These are phyloP conservation scores for Ascidia mentula DNA, from an alignment of 23 tunicate genomes.

Conservation along the genomic window DNA sequence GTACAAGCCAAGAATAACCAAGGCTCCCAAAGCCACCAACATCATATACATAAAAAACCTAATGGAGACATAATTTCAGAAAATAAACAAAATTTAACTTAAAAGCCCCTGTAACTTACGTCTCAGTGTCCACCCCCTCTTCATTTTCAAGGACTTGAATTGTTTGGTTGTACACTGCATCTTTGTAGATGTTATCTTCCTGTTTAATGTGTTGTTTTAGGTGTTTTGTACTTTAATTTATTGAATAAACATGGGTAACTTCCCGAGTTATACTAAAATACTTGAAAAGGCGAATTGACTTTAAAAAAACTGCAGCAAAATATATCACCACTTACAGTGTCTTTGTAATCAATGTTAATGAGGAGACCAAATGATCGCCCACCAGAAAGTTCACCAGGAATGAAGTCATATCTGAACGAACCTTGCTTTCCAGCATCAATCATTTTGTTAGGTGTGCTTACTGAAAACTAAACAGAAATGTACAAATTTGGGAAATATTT, in stretches of 20 bases:
- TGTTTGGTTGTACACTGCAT: constrained; percentile 90
- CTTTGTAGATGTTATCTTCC: constrained; percentile 86
- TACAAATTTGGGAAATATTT: neutral
- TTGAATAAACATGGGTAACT: no score
- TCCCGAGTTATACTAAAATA: no score
- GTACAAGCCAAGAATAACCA: constrained; percentile 50
- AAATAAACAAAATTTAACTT: neutral
- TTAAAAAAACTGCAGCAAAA: no score
- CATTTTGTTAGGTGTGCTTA: constrained; percentile 75
- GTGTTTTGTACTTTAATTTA: no score
- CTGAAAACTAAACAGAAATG: constrained; percentile 52
- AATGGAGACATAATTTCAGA: neutral
- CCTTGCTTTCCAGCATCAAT: constrained; percentile 94
- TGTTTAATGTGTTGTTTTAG: neutral
- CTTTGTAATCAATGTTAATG: constrained; percentile 75
- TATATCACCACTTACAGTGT: constrained; percentile 45
- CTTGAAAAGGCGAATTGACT: no score
- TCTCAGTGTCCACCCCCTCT: constrained; percentile 94
- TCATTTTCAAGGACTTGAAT: constrained; percentile 84
- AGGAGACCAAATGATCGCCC: constrained; percentile 92
- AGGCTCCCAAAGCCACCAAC: constrained; percentile 46
- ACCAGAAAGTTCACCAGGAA: constrained; percentile 87
- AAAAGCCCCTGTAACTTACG: constrained; percentile 31
- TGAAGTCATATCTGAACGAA: constrained; percentile 72
- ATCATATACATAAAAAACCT: constrained; percentile 91